Evolutionary conservation across 2,113 vertebrate genomes (phyloP).

Genomic region (Rana temporaria): DNA sequence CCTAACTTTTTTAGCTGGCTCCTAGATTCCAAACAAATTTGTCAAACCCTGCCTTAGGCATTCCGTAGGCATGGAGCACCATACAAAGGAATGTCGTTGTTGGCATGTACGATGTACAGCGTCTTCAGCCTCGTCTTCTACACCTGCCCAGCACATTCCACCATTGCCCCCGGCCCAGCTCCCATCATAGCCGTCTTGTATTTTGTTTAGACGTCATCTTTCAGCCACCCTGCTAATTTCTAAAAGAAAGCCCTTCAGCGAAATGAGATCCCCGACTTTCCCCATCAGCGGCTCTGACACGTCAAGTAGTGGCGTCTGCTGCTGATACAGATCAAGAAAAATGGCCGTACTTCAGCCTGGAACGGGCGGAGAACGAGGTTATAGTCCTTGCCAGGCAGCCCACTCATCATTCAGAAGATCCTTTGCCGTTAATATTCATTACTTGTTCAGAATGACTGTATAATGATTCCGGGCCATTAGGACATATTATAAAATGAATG

Average conservation of each 20-base stretch:
- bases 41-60: too few relatives aligned
- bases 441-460: slow-evolving; percentile 25
- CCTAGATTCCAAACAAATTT: too few relatives aligned
- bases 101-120: too few relatives aligned
- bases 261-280: neutral
- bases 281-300: neutral
- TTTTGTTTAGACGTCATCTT: too few relatives aligned
- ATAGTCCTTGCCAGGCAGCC: slow-evolving; percentile 13
- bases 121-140: too few relatives aligned
- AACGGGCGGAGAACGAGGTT: neutral
- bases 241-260: neutral
- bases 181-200: too few relatives aligned
- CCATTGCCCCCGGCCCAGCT: too few relatives aligned
- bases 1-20: too few relatives aligned
- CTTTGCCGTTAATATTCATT: slow-evolving; percentile 41
- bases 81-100: too few relatives aligned
- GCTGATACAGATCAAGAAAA: slow-evolving; percentile 18
- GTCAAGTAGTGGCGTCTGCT: neutral
- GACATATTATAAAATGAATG: slow-evolving; percentile 39
- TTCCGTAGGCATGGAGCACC: too few relatives aligned
- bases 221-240: neutral
- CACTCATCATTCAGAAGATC: slow-evolving; percentile 27
- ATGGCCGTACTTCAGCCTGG: neutral
- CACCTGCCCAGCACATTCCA: too few relatives aligned
- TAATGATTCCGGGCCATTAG: slow-evolving; percentile 34